Conservation (phyloP, 2,888 invertebrate genomes). For the Acleris cristana region DNA sequence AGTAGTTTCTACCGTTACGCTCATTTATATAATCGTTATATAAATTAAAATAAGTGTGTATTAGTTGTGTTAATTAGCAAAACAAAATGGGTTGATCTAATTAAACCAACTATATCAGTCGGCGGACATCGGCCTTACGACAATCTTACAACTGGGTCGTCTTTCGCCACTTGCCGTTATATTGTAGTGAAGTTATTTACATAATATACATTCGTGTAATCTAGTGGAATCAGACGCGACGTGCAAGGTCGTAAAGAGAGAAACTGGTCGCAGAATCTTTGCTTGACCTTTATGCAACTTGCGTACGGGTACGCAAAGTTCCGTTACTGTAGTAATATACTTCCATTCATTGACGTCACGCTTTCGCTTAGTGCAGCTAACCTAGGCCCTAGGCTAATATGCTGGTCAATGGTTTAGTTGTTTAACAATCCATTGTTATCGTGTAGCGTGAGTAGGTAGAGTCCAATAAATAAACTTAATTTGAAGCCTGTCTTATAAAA, state of each 20-base stretch:
- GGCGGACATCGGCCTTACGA: constrained; percentile 3
- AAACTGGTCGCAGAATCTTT: constrained; percentile 41
- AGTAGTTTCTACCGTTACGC: not conserved
- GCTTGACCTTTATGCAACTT: constrained; percentile 25
- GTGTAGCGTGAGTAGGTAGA: too few species aligned
- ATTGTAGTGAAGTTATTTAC: constrained; percentile 25
- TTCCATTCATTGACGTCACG: too few species aligned
- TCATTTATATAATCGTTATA: not conserved
- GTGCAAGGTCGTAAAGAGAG: constrained; percentile 46
- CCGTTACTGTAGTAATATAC: too few species aligned
- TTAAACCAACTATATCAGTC: not conserved
- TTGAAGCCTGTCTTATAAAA: too few species aligned
- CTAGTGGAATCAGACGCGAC: constrained; percentile 33
- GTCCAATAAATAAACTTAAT: too few species aligned
- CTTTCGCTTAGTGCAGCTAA: too few species aligned
- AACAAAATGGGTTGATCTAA: not conserved
- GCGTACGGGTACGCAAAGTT: constrained; percentile 4
- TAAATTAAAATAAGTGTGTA: not conserved
- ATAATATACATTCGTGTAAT: constrained; percentile 25
- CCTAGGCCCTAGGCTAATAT: too few species aligned
- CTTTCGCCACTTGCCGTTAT: constrained; percentile 20
- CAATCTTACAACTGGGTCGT: constrained; percentile 19
- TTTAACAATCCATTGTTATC: too few species aligned
- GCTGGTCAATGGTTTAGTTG: too few species aligned
- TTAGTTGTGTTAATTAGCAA: not conserved